Conservation (phyloP, 2,797 vertebrate species). For the Rhabdophis nuchalis region DNA sequence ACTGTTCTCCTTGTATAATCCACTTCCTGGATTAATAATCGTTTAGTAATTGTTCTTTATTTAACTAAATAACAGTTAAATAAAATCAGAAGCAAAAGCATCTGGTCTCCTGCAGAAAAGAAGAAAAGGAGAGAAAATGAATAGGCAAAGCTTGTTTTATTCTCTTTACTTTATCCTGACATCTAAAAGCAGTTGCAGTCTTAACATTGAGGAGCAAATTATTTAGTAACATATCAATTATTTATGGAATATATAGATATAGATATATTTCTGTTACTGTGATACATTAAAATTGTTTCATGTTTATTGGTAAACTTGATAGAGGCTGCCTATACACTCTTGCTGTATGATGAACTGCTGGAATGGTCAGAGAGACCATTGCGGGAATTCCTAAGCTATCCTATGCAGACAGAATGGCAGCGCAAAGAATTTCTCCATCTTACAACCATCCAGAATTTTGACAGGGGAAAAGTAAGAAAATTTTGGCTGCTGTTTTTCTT, state of each 20-base stretch:
- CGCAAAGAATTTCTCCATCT: constrained; percentile 96
- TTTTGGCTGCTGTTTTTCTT: neutral
- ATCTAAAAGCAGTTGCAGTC: neutral
- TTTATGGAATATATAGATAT: neutral
- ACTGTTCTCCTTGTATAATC: neutral
- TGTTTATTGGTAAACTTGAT: neutral
- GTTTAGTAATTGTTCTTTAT: neutral
- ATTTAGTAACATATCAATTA: neutral
- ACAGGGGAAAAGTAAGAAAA: constrained; percentile 85
- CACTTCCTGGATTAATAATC: neutral
- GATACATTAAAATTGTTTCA: neutral
- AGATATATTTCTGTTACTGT: neutral
- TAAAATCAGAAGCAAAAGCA: neutral
- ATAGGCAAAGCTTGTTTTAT: neutral
- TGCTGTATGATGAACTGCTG: constrained; percentile 92
- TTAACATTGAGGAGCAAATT: neutral
- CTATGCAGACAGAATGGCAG: constrained; percentile 98
- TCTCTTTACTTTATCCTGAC: neutral
- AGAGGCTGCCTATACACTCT: constrained; percentile 96
- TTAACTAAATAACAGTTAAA: neutral
- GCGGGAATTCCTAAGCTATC: constrained; percentile 94
- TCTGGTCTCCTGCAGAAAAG: neutral
- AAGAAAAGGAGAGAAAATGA: neutral
- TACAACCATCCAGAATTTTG: constrained; percentile 96
- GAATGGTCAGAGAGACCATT: constrained; percentile 96